These are phyloP conservation scores for Sinocyclocheilus rhinocerous DNA, from an alignment of 2,113 vertebrate species.

Conservation along the genomic window DNA sequence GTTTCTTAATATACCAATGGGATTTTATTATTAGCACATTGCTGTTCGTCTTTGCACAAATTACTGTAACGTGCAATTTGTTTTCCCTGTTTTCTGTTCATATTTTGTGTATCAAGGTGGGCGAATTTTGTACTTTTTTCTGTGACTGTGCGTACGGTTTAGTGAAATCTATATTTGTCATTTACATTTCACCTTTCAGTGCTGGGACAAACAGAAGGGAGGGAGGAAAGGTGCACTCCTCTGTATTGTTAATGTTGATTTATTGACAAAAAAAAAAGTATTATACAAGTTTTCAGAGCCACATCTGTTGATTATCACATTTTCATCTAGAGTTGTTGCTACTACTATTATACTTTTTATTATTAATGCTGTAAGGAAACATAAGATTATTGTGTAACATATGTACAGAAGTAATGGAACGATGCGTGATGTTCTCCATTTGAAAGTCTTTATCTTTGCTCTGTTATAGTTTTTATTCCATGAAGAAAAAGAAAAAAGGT, in stretches of 20 bases:
- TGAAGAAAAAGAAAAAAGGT: conserved; percentile 60
- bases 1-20: conserved; percentile 77
- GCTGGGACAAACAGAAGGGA: conserved; percentile 70
- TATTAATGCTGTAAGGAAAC: conserved; percentile 76
- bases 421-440: conserved; percentile 77
- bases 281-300: conserved; percentile 75
- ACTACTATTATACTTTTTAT: conserved; percentile 67
- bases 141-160: conserved; percentile 81
- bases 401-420: conserved; percentile 75
- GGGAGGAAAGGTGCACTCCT: conserved; percentile 70
- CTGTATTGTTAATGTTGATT: conserved; percentile 58
- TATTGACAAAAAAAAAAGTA: conserved; percentile 56
- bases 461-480: conserved; percentile 74
- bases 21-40: conserved; percentile 83
- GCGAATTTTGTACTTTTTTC: conserved; percentile 78
- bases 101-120: conserved; percentile 79
- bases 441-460: conserved; percentile 78
- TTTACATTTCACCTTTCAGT: conserved; percentile 75
- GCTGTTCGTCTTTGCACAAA: conserved; percentile 85
- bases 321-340: conserved; percentile 73
- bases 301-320: conserved; percentile 70
- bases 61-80: conserved; percentile 79
- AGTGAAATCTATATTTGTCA: conserved; percentile 80
- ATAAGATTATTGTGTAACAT: conserved; percentile 74
- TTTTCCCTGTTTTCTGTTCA: conserved; percentile 70